phyloP scores from a whole-genome alignment of 2,888 invertebrate species.

The Ferrisia virgata region DNA sequence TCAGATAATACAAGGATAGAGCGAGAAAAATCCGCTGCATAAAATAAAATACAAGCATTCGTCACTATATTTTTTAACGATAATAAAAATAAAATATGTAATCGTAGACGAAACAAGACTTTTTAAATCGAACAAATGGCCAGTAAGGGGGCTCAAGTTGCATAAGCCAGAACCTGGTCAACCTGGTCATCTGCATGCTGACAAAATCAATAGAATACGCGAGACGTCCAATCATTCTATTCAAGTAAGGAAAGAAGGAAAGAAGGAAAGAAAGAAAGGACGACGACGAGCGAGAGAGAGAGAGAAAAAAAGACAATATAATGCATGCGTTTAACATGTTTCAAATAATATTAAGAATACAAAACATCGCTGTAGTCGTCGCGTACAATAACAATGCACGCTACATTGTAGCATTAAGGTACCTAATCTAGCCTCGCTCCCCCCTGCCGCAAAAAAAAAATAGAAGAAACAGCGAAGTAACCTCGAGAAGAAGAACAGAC shows the following conservation, averaged over 20 bases:
- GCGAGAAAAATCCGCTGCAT: too few species aligned
- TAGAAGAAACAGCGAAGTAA: not conserved
- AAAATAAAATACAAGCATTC: too few species aligned
- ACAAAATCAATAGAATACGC: constrained; percentile 26
- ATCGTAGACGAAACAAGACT: too few species aligned
- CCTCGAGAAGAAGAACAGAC: too few species aligned
- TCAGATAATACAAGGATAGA: too few species aligned
- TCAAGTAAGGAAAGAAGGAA: not conserved
- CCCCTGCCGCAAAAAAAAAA: not conserved
- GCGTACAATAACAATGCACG: not conserved
- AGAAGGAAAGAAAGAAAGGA: not conserved
- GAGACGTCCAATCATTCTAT: constrained; percentile 29
- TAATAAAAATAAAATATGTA: too few species aligned
- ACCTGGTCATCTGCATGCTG: constrained; percentile 28
- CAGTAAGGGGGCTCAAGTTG: not conserved
- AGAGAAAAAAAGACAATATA: constrained; percentile 25
- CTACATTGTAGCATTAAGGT: not conserved
- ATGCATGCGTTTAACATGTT: constrained; percentile 43
- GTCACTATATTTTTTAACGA: too few species aligned
- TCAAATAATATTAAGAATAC: constrained; percentile 32
- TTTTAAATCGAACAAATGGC: not conserved
- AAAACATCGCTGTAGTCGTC: not conserved
- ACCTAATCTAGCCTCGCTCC: not conserved
- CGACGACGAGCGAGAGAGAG: too few species aligned
- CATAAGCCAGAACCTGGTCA: not conserved